Evolutionary conservation across 1,140 invertebrate species (phyloP).

Genomic region (Lucilia sericata): DNA sequence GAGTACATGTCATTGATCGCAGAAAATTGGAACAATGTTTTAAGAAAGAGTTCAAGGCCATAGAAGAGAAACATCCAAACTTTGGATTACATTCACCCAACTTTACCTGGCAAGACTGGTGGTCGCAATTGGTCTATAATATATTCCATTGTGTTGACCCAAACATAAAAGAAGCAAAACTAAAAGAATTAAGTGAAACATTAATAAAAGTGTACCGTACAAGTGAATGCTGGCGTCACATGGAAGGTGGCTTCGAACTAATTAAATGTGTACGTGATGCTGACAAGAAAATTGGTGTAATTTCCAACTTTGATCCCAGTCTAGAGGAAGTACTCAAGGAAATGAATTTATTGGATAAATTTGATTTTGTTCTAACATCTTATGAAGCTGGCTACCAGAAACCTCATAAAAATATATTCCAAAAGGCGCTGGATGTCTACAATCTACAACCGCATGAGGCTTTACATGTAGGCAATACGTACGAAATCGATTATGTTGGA

Average conservation of each 20-base stretch:
- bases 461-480: slow-evolving; percentile 85
- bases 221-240: slow-evolving; percentile 54
- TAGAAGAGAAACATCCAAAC: slow-evolving; percentile 56
- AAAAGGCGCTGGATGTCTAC: slow-evolving; percentile 50
- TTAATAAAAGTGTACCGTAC: slow-evolving; percentile 56
- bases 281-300: slow-evolving; percentile 60
- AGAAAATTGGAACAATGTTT: slow-evolving; percentile 70
- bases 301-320: slow-evolving; percentile 65
- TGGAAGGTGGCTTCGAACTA: slow-evolving; percentile 54
- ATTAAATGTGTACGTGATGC: slow-evolving; percentile 53
- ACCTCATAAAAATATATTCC: slow-evolving; percentile 58
- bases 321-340: slow-evolving; percentile 52
- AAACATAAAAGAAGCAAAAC: slow-evolving; percentile 45
- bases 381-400: slow-evolving; percentile 62
- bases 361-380: slow-evolving; percentile 64
- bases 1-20: slow-evolving; percentile 71
- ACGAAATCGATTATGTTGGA: slow-evolving; percentile 81
- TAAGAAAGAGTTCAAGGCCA: slow-evolving; percentile 55
- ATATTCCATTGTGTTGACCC: slow-evolving; percentile 54
- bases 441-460: slow-evolving; percentile 72
- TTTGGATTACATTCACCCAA: slow-evolving; percentile 54
- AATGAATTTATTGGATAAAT: slow-evolving; percentile 55
- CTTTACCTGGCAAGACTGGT: slow-evolving; percentile 61
- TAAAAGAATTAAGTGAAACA: slow-evolving; percentile 51
- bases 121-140: slow-evolving; percentile 55